Base-by-base conservation (phyloP, 2,888 invertebrate genomes). In the Pterobdella sp. region DNA sequence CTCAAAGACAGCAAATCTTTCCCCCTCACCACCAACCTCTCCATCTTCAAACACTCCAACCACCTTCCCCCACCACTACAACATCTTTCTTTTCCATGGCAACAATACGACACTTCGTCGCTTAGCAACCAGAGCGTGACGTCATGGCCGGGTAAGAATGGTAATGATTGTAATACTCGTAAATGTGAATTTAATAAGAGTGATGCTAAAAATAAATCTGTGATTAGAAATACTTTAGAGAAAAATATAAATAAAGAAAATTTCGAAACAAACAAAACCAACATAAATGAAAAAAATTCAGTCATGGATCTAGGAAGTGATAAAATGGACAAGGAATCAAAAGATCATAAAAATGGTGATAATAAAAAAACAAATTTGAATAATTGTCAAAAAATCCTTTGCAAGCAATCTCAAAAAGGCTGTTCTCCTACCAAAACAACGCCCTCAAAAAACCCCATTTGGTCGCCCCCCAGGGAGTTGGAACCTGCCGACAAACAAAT, bases 301-400 rank as follows among this genome's bases (percentile, higher is more conserved):
- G 3, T 68, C 42, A 56, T n/a, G 56, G 29, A 66, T 52, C 4
- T n/a, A 37, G 31, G 73, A 37, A 32, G 52, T 70, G 37, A 69
- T 74, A 42, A 29, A 42, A 3, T 26, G 18, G 32, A n/a, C 36
- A 18, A 1, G 66, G 66, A 66, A 10, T 7, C 22, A 72, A 22
- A n/a, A n/a, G 52, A 14, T 7, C 32, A 32, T 26, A 26, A 31
- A 26, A 35, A 49, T 14, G 63, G 22, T 1, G 37, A 37, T 37
- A 37, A 37, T 10, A 3, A 68, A 1, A 22, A n/a, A 10, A 37
- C 26, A 36, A 36, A 18, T 49, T 49, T 49, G 52, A 14, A 49
- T 49, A 14, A n/a, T 49, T n/a, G 14, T 49, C n/a, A 49, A 18
- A 18, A 49, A 18, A 18, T n/a, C n/a, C n/a, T n/a, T n/a, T n/a